Percentiles rank a stretch among this genome's conserved stretches.
phyloP scores from a whole-genome alignment of 2,113 vertebrate genomes.

The Eurypyga helias region DNA sequence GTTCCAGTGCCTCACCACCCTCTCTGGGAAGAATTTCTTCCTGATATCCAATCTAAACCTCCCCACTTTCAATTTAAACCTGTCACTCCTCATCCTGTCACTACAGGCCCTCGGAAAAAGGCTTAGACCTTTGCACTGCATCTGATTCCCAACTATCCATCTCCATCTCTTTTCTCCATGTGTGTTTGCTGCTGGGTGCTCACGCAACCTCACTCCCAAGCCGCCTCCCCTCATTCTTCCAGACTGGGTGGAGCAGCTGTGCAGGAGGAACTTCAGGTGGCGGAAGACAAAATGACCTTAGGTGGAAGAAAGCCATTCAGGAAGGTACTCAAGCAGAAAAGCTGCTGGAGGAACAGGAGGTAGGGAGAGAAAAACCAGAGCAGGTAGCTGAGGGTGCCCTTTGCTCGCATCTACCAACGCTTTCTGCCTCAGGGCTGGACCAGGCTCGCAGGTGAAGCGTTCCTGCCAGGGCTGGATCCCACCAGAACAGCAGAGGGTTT shows the following conservation, averaged over 20 bases:
- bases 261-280: background rate
- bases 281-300: background rate
- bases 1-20: too few species aligned
- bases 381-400: background rate
- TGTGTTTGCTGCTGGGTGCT: background rate
- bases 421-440: background rate
- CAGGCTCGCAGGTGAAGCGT: background rate
- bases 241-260: background rate
- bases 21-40: too few species aligned
- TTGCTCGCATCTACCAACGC: fast-evolving
- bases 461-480: background rate
- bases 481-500: too few species aligned
- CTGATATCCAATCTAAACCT: too few species aligned
- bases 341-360: background rate
- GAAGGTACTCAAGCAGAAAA: background rate
- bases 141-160: background rate
- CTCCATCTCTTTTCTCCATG: background rate
- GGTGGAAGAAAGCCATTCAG: background rate
- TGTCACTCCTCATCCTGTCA: too few species aligned
- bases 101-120: too few species aligned
- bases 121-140: background rate
- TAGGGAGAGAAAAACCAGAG: fast-evolving
- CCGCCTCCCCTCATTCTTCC: background rate
- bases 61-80: too few species aligned
- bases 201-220: background rate